A percentile compares a stretch with the other conserved stretches of the same genome.
Conservation (phyloP, 2,113 vertebrate genomes). For the Prochilodus magdalenae region DNA sequence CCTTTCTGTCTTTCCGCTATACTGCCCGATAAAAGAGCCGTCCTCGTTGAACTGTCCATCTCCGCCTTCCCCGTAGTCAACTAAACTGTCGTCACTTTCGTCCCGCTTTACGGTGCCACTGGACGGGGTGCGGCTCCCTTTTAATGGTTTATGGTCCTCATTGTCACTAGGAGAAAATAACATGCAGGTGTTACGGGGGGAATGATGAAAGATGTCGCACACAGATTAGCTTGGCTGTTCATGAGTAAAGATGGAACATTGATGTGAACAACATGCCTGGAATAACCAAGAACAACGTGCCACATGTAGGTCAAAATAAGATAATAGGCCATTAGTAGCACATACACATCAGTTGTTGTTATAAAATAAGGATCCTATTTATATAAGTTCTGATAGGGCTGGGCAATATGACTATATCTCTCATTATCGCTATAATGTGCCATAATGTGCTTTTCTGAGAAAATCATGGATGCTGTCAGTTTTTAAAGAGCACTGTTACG, state of each 20-base stretch:
- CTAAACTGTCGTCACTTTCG: slow-evolving; percentile 97
- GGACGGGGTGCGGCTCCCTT: slow-evolving; percentile 94
- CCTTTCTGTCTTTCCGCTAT: slow-evolving; percentile 95
- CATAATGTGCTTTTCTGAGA: too few relatives aligned
- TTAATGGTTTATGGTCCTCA: slow-evolving; percentile 97
- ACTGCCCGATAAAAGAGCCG: slow-evolving; percentile 98
- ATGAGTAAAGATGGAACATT: slow-evolving; percentile 72
- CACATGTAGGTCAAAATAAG: not conserved
- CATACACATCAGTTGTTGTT: not conserved
- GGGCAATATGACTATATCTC: too few relatives aligned
- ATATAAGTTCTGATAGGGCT: too few relatives aligned
- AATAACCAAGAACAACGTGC: slow-evolving; percentile 25
- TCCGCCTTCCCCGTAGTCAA: slow-evolving; percentile 97
- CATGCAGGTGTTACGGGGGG: slow-evolving; percentile 79
- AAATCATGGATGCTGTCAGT: too few relatives aligned
- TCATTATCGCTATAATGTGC: too few relatives aligned
- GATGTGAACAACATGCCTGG: slow-evolving; percentile 50
- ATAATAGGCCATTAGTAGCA: not conserved
- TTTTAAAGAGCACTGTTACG: too few relatives aligned
- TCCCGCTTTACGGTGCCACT: slow-evolving; percentile 96
- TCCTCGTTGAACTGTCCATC: slow-evolving; percentile 99
- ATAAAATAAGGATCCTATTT: not conserved
- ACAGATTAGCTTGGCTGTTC: slow-evolving; percentile 61
- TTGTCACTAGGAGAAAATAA: slow-evolving; percentile 90
- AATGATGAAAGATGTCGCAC: slow-evolving; percentile 65